A percentile compares a stretch with the other conserved stretches of the same genome.
These are phyloP conservation scores for Drosophila carrolli DNA, from an alignment of 1,140 invertebrate species.

Conservation along the genomic window DNA sequence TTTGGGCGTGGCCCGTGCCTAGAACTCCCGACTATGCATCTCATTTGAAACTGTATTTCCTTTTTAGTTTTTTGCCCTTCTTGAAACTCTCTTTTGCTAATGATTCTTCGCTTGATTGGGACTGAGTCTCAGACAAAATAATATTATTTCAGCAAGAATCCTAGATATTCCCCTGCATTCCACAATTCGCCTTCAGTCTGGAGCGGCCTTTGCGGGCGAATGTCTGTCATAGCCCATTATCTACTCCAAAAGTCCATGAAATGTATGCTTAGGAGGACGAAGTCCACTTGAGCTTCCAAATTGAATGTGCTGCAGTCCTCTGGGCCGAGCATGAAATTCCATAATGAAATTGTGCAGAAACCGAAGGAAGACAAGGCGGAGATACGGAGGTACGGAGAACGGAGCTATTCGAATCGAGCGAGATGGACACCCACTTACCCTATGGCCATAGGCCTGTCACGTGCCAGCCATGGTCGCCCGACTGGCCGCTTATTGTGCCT, in stretches of 20 bases:
- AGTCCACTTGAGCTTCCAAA: slow-evolving; percentile 7
- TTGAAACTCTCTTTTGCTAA: slow-evolving; percentile 3
- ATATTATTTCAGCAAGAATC: slow-evolving; percentile 18
- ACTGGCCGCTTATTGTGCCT: background rate
- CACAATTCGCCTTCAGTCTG: background rate
- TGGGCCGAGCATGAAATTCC: slow-evolving; percentile 36
- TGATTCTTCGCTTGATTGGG: slow-evolving; percentile 16
- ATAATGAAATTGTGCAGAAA: slow-evolving; percentile 60
- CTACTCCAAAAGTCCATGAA: slow-evolving; percentile 8
- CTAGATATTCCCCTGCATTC: background rate
- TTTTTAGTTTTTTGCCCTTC: background rate
- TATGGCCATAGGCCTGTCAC: slow-evolving; percentile 20
- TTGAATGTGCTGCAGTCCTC: slow-evolving; percentile 28
- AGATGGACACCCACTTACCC: slow-evolving; percentile 13
- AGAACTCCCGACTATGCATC: background rate
- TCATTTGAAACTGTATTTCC: slow-evolving; percentile 12
- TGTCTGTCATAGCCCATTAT: slow-evolving; percentile 12
- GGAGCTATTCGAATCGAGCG: background rate
- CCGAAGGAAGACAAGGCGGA: slow-evolving; percentile 2
- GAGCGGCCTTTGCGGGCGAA: slow-evolving; percentile 1
- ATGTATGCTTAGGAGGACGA: slow-evolving; percentile 8
- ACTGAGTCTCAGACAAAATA: background rate
- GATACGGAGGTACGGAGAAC: no score
- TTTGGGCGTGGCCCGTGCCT: background rate
- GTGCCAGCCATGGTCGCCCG: slow-evolving; percentile 3